phyloP scores from a whole-genome alignment of 2,888 invertebrate genomes.

The Eupithecia abbreviata region DNA sequence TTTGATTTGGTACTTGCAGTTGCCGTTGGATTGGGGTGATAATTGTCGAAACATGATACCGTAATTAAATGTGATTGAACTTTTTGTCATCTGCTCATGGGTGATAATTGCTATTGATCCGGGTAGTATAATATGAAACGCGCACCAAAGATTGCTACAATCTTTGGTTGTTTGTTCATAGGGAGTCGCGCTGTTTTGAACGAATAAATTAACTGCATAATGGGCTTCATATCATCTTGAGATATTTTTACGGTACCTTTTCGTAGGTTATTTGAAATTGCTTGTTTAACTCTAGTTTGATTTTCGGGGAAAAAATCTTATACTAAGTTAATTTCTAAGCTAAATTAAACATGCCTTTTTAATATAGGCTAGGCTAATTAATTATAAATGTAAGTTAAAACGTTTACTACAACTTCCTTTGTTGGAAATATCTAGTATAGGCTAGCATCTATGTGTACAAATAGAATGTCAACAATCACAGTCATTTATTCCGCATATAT shows the following conservation, averaged over 20 bases:
- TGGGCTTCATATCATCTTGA: not conserved
- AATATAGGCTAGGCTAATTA: not conserved
- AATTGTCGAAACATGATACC: conserved; percentile 8
- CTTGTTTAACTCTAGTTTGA: not conserved
- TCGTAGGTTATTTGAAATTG: not conserved
- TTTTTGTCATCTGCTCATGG: not conserved
- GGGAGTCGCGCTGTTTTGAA: not conserved
- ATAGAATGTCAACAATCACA: not conserved
- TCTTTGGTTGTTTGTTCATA: not conserved
- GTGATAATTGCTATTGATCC: not conserved
- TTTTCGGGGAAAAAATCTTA: not conserved
- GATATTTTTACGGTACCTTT: not conserved
- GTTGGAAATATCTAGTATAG: not conserved
- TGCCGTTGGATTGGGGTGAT: conserved; percentile 16
- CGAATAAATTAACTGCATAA: not conserved
- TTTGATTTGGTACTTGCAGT: conserved; percentile 28
- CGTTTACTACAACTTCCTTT: not conserved
- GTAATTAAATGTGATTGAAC: conserved; percentile 1
- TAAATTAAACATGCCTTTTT: not conserved
- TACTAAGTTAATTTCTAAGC: not conserved
- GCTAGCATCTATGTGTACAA: not conserved
- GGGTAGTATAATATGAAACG: not conserved
- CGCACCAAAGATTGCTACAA: too few species aligned
- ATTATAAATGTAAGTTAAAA: too few species aligned
- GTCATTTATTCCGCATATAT: conserved; percentile 25